phyloP scores from a whole-genome alignment of 2,888 invertebrate species.

The Caenorhabditis sp. region DNA sequence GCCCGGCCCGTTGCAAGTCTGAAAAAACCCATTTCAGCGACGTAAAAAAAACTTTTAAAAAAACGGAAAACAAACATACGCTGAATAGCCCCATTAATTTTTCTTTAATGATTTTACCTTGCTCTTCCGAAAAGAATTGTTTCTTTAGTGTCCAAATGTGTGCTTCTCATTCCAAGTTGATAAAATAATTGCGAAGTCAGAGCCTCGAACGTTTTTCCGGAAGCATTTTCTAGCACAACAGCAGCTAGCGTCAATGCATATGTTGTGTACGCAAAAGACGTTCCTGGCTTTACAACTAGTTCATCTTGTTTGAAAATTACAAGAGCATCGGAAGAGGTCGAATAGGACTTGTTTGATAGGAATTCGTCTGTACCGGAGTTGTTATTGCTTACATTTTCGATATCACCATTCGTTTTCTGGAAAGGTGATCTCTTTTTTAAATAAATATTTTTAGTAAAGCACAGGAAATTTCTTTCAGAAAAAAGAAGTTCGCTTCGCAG shows the following conservation, averaged over 20 bases:
- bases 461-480: background rate
- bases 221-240: constrained; percentile 82
- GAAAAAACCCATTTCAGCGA: too few species aligned
- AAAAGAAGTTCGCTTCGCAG: too few species aligned
- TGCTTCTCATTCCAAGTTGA: constrained; percentile 81
- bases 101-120: constrained; percentile 79
- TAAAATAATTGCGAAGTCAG: constrained; percentile 79
- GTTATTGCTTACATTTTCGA: constrained; percentile 54
- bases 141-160: constrained; percentile 82
- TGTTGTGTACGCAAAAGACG: constrained; percentile 80
- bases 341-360: constrained; percentile 80
- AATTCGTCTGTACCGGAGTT: constrained; percentile 79
- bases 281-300: constrained; percentile 82
- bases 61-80: background rate
- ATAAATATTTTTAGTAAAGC: background rate
- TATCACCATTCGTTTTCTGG: constrained; percentile 29
- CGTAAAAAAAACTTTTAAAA: too few species aligned
- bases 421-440: constrained; percentile 3
- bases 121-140: constrained; percentile 82
- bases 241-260: constrained; percentile 83
- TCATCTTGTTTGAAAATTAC: constrained; percentile 82
- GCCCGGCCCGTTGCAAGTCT: too few species aligned
- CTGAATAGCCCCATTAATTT: too few species aligned
- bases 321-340: constrained; percentile 80
- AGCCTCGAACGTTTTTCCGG: constrained; percentile 74